phyloP scores from a whole-genome alignment of 1,140 invertebrate species.

The Drosophila ambigua region DNA sequence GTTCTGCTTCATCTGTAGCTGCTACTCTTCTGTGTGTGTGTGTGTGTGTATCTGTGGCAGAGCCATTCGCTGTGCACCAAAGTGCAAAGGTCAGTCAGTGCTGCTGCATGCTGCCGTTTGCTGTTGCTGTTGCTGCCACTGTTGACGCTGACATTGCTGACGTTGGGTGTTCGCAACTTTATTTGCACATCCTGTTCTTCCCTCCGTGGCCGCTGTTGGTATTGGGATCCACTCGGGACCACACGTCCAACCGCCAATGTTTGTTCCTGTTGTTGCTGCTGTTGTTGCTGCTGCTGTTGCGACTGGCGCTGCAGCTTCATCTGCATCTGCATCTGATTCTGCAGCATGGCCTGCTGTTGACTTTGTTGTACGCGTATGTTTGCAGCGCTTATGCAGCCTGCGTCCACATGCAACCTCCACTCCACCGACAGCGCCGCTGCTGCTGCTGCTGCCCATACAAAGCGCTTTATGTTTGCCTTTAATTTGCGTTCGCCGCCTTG shows the following conservation, averaged over 20 bases:
- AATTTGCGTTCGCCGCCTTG: slow-evolving; percentile 74
- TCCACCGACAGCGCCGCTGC: slow-evolving; percentile 16
- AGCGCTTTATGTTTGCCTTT: slow-evolving; percentile 66
- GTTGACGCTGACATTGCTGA: slow-evolving; percentile 46
- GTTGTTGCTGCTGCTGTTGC: slow-evolving; percentile 13
- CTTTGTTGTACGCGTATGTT: slow-evolving; percentile 53
- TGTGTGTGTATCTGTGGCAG: slow-evolving; percentile 14
- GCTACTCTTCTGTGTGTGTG: slow-evolving; percentile 12
- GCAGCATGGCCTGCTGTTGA: slow-evolving; percentile 58
- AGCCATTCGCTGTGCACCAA: slow-evolving; percentile 44
- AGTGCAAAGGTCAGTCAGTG: slow-evolving; percentile 70
- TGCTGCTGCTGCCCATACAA: slow-evolving; percentile 41
- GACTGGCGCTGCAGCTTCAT: slow-evolving; percentile 12
- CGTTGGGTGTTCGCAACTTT: slow-evolving; percentile 59
- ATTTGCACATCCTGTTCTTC: slow-evolving; percentile 59
- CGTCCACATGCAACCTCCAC: slow-evolving; percentile 20
- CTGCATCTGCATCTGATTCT: slow-evolving; percentile 26
- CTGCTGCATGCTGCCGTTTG: slow-evolving; percentile 29
- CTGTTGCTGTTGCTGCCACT: slow-evolving; percentile 1
- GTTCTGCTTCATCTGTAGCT: slow-evolving; percentile 18
- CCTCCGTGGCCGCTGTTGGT: slow-evolving; percentile 30
- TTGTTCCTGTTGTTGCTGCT: slow-evolving; percentile 44
- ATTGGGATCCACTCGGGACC: slow-evolving; percentile 42
- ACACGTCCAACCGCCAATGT: slow-evolving; percentile 47
- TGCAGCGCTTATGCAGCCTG: slow-evolving; percentile 69